Conservation (phyloP, 2,797 vertebrate genomes). For the Syndactyla subalaris region DNA sequence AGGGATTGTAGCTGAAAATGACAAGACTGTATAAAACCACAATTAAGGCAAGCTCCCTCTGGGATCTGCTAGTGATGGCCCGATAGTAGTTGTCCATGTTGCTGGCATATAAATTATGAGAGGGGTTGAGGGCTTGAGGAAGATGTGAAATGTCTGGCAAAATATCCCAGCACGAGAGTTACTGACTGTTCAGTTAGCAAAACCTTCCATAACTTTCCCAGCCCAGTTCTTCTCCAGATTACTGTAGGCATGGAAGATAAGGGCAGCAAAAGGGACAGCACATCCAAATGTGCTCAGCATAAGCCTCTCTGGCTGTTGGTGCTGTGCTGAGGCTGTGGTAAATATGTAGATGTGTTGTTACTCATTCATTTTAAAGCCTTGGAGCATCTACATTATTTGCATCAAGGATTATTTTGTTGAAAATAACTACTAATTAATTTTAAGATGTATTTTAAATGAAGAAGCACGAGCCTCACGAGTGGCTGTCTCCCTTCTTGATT, state of each 20-base stretch:
- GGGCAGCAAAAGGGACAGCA: not conserved
- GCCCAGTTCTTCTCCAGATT: not conserved
- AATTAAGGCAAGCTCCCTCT: not conserved
- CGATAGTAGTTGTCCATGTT: not conserved
- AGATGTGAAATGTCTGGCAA: not conserved
- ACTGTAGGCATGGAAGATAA: not conserved
- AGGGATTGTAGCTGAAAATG: not conserved
- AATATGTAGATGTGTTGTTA: not conserved
- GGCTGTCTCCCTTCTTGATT: not conserved
- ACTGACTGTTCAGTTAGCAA: not conserved
- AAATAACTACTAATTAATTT: not conserved
- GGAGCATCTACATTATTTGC: not conserved
- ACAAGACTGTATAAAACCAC: not conserved
- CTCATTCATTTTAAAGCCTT: not conserved
- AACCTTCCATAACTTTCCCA: not conserved
- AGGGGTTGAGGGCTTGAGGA: not conserved
- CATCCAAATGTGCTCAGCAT: not conserved
- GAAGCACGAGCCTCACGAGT: not conserved
- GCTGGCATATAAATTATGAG: not conserved
- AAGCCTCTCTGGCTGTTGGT: not conserved
- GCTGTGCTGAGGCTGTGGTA: not conserved
- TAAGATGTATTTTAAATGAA: not conserved
- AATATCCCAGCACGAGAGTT: not conserved
- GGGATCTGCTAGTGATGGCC: not conserved
- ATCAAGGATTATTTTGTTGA: not conserved